Base-by-base conservation (phyloP, 2,797 vertebrate species). In the Cirrhinus molitorella region DNA sequence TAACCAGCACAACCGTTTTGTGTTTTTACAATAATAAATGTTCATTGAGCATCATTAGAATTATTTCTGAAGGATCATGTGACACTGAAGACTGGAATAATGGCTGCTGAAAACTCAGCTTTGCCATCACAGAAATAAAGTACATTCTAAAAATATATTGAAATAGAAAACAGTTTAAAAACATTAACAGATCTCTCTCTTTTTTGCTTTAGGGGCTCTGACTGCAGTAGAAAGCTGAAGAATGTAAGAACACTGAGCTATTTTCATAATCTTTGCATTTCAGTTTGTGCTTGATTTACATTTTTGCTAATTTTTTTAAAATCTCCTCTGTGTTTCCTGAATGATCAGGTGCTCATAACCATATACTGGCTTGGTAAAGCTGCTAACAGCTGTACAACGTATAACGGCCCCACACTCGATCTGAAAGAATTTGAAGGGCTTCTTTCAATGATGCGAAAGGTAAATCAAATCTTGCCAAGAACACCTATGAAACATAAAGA, bases 301-400 rank as follows among this genome's bases (percentile, higher is more conserved):
- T 57, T 57, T 47, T 14, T 53, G 28, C 28, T 16, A 12, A 7
- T 75, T 9, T 63, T 2, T 23, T 25, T n/a, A 1, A n/a, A 31
- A 51, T 67, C 37, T 71, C 47, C 2, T 17, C 11, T 45, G 37
- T 61, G 13, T 74, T 34, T 67, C 75, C 43, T 89, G 28, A 91
- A 84, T 73, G 79, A 86, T 82, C 92, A 99, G 98, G 97, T 99
- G 73, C 92, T 99, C 92, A 97, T 99, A 89, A 99, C 98, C 67
- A 95, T 99, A 90, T 99, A 98, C 91, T 99, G 98, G 98, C 95
- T 99, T 75, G 98, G 97, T 49, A 99, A 98, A 91, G 95, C 96
- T 4, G 97, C 97, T 72, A 95, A 96, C 83, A 94, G 94, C 92
- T 97, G 95, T 28, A 85, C 96, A 0, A 95, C 95, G 1, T 99